A percentile compares a stretch with the other conserved stretches of the same genome.
phyloP scores from a whole-genome alignment of 2,888 invertebrate genomes.

The Maniola hyperantus region DNA sequence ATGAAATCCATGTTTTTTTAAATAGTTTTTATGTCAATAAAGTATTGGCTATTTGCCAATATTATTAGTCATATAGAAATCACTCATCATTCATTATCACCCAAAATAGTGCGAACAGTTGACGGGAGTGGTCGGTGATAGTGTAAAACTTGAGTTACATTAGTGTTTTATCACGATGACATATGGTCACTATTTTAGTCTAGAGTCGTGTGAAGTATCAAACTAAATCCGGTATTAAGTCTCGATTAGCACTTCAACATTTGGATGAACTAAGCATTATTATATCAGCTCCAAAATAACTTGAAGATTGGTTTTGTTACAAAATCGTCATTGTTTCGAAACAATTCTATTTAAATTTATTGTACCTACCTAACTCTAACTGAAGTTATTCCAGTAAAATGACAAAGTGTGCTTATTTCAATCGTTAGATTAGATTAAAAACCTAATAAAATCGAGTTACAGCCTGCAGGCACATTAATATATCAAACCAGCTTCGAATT shows the following conservation, averaged over 20 bases:
- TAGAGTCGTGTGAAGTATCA: conserved; percentile 12
- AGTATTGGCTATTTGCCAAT: conserved; percentile 63
- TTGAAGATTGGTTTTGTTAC: too few species aligned
- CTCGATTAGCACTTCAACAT: background rate
- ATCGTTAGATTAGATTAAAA: background rate
- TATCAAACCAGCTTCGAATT: too few species aligned
- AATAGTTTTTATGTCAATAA: conserved; percentile 56
- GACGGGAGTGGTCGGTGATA: conserved; percentile 57
- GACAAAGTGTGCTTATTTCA: background rate
- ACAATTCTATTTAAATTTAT: too few species aligned
- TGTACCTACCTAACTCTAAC: too few species aligned
- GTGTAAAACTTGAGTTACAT: conserved; percentile 35
- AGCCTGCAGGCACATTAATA: background rate
- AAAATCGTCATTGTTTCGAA: too few species aligned
- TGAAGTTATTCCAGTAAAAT: too few species aligned
- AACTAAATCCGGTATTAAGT: conserved; percentile 2
- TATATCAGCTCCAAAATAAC: too few species aligned
- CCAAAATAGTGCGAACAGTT: conserved; percentile 53
- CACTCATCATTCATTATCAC: conserved; percentile 69
- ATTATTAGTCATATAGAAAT: conserved; percentile 62
- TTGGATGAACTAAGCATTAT: background rate
- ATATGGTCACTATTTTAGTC: conserved; percentile 36
- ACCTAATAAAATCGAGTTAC: background rate
- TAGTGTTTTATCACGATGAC: conserved; percentile 7
- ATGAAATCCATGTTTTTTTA: conserved; percentile 21